Conservation (phyloP, 1,140 invertebrate genomes). For the Platorchestia sp. region DNA sequence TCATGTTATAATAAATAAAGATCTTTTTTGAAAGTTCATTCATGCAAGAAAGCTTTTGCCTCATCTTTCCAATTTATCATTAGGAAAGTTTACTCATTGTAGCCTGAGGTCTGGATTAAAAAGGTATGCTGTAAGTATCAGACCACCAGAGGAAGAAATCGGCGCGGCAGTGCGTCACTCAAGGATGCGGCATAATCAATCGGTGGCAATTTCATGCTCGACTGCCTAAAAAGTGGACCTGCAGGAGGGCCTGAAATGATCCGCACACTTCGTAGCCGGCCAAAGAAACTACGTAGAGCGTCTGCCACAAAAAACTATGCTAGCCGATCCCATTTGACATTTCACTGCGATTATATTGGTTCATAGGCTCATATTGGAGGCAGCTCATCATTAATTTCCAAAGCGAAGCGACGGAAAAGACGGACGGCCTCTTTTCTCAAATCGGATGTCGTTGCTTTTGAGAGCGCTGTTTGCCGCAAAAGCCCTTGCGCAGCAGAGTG, state of each 20-base stretch:
- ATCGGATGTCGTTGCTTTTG: background rate
- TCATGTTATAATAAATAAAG: background rate
- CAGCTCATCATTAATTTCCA: background rate
- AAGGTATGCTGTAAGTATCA: background rate
- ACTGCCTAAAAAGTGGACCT: background rate
- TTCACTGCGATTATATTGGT: background rate
- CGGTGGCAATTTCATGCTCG: constrained; percentile 21
- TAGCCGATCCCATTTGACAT: background rate
- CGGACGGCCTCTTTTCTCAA: background rate
- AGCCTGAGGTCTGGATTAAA: background rate
- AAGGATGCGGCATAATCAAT: background rate
- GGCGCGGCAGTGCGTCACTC: background rate
- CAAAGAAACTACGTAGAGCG: background rate
- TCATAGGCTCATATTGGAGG: background rate
- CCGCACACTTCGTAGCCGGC: background rate
- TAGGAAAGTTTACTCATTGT: background rate
- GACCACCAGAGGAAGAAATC: background rate
- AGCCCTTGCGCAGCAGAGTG: background rate
- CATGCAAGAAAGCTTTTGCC: background rate
- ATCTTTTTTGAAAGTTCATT: background rate
- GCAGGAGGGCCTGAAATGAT: background rate
- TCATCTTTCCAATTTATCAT: background rate
- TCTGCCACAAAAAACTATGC: background rate
- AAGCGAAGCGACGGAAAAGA: background rate
- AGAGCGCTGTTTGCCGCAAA: background rate